Evolutionary conservation across 2,888 invertebrate genomes (phyloP), one percentile per base, ranked within the genome.

Genomic region (Agriopis aurantiaria): DNA sequence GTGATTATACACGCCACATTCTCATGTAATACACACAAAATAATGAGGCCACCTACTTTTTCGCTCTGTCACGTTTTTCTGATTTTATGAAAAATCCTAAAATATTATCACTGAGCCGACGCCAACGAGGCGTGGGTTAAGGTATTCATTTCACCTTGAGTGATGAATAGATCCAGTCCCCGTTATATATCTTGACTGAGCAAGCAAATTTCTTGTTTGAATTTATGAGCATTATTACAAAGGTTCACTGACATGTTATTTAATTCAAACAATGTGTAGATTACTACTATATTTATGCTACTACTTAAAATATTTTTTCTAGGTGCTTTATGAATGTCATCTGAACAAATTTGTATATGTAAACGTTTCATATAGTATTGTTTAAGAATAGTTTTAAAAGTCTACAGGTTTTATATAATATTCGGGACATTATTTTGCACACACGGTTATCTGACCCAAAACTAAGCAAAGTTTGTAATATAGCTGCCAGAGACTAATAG

Each of bases 141-240:
- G 61, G 57, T 67, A 62, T 68, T 62, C 61, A 49, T 17, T 56
- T 53, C 53, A n/a, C 62, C 45, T 12, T n/a, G 17, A 48, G 46
- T 61, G 67, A 68, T 68, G 43, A 51, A 68, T 61, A 68, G 56
- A 61, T 55, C 49, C 43, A 56, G 41, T 46, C 43, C 10, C 7
- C 43, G 49, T 57, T 11, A 51, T 53, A 45, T 45, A 6, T 57
- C 57, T 33, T 17, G 41, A 56, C 17, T 57, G 51, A 57, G 49
- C 41, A 40, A 48, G 55, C 63, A 49, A 48, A n/a, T 57, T 64
- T 55, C 41, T 17, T 41, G 46, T 57, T 46, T 14, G 41, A 40
- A 57, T 53, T 45, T 45, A 46, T 45, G 58, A 8, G 43, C 33
- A 33, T 62, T 41, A 43, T 40, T 0, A 10, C 51, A 60, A 40